phyloP scores from a whole-genome alignment of 2,888 invertebrate genomes.

The Brachypterus glaber region DNA sequence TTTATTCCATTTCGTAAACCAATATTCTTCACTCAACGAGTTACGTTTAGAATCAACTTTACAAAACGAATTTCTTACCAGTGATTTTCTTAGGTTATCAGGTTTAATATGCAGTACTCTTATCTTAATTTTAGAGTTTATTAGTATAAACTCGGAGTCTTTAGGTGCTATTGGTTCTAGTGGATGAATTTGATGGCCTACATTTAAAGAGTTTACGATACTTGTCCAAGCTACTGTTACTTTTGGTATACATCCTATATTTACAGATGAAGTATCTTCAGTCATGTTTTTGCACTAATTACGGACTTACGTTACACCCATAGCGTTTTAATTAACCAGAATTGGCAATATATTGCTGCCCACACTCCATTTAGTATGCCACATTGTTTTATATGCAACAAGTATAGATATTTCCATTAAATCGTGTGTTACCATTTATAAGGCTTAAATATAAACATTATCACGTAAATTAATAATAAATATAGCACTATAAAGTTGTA shows the following conservation, averaged over 20 bases:
- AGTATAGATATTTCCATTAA: no score
- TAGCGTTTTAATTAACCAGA: conserved; percentile 5
- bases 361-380: conserved; percentile 1
- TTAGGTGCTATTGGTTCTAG: conserved; percentile 32
- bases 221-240: conserved; percentile 26
- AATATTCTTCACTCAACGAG: conserved; percentile 41
- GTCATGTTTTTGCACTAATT: conserved; percentile 24
- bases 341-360: neutral
- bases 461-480: no score
- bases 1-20: conserved; percentile 42
- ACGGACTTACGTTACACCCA: conserved; percentile 27
- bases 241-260: conserved; percentile 27
- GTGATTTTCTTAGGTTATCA: conserved; percentile 23
- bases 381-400: neutral
- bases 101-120: conserved; percentile 35
- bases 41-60: conserved; percentile 27
- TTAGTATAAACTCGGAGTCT: conserved; percentile 34
- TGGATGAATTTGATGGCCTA: conserved; percentile 34
- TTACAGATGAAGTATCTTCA: conserved; percentile 19
- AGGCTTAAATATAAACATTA: no score
- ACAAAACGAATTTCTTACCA: conserved; percentile 5
- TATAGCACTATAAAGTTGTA: no score
- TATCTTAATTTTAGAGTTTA: conserved; percentile 33
- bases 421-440: no score
- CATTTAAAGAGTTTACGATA: conserved; percentile 24